Conservation (phyloP, 2,888 invertebrate genomes). For the Leptinotarsa juncta region DNA sequence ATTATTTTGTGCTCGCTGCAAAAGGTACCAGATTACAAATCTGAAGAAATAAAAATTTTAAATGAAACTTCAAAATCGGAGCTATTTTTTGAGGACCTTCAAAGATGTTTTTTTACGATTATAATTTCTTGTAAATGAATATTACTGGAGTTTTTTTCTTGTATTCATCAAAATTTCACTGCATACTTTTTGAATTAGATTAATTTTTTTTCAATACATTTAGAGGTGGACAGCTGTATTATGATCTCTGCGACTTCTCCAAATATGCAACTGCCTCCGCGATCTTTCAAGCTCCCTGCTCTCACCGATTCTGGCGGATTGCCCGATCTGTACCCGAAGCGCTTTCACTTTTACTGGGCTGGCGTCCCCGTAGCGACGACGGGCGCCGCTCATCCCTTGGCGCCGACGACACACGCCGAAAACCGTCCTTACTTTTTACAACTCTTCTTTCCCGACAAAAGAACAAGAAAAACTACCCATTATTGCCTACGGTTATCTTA, state of each 20-base stretch:
- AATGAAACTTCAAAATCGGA: too few relatives aligned
- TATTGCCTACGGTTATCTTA: slow-evolving; percentile 67
- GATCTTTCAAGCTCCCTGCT: background rate
- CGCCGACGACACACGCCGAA: slow-evolving; percentile 57
- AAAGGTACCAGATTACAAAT: too few relatives aligned
- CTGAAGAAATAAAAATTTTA: too few relatives aligned
- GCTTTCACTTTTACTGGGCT: slow-evolving; percentile 51
- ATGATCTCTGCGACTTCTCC: slow-evolving; percentile 14
- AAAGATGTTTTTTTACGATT: too few relatives aligned
- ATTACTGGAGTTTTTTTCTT: too few relatives aligned
- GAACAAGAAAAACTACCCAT: slow-evolving; percentile 65
- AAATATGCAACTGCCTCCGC: slow-evolving; percentile 16
- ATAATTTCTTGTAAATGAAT: too few relatives aligned
- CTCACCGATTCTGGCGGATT: slow-evolving; percentile 24
- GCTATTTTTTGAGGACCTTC: too few relatives aligned
- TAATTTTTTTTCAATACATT: too few relatives aligned
- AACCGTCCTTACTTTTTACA: slow-evolving; percentile 64
- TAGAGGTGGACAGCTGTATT: too few relatives aligned
- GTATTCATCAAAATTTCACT: too few relatives aligned
- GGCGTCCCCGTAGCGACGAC: slow-evolving; percentile 51
- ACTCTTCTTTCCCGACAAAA: slow-evolving; percentile 59
- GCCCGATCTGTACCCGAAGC: slow-evolving; percentile 10
- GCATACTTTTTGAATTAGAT: too few relatives aligned
- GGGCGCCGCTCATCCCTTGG: slow-evolving; percentile 60
- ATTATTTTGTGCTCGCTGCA: too few relatives aligned